Evolutionary conservation across 2,113 vertebrate species (phyloP), one percentile per base, ranked within the genome.

Genomic region (Notothenia rossii): DNA sequence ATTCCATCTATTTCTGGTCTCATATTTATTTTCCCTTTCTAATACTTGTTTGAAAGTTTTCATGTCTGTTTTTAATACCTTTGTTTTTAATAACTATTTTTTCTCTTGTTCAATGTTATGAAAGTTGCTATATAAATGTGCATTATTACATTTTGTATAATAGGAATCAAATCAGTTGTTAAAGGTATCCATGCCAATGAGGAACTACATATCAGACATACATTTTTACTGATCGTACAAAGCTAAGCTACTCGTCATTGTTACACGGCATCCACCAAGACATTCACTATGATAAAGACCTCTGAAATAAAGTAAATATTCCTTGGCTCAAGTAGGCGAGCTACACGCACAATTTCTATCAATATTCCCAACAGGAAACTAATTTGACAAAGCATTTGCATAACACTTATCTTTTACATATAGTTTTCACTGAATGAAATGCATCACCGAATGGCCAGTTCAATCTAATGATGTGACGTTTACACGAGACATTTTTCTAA

Each of bases 401-500:
- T 71, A 54, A 81, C 46, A 43, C 62, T 48, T 43, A 25, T 81
- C 65, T 18, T 33, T 5, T 25, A 1, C 11, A 10, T 14, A 10
- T 11, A 60, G 73, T 68, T 25, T 40, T 5, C 15, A 14, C 22
- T 0, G 17, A 51, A 15, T 61, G 17, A 49, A 46, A 54, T 71
- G n/a, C 5, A 46, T 81, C 25, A 59, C 70, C 0, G 1, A 58
- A 14, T 56, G 20, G 13, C 53, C 55, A 9, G 12, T 53, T 70
- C 25, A 51, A 18, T 29, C 20, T 49, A 46, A 63, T 65, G 55
- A 75, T 75, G 69, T 73, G 76, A 12, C 4, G 25, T 66, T 86
- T 59, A 46, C 59, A 56, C 9, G 20, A 33, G n/a, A 20, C 29
- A 29, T 62, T 77, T 72, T 81, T 79, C 74, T 66, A 45, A 69